Evolutionary conservation across 2,888 invertebrate genomes (phyloP), one percentile per base, ranked within the genome.

Genomic region (Branchellion lobata): DNA sequence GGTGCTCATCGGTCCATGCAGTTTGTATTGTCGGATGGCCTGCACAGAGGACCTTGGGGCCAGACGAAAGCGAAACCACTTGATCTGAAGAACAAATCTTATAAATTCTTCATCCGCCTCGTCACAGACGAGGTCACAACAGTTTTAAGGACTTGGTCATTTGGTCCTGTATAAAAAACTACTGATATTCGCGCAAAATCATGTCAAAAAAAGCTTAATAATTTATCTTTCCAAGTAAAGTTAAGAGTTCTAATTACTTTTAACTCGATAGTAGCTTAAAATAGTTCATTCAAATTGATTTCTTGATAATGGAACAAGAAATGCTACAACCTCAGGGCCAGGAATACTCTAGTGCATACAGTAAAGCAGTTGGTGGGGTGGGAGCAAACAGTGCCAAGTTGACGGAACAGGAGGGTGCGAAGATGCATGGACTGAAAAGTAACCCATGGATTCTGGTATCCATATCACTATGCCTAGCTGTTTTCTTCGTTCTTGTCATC

Each of bases 321-420:
- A 40, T 40, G 5, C 40, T 8, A 40, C 40, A 40, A 40, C 40
- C 40, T 14, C 61, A 73, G 73, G 73, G 73, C 2, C 11, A 57
- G 11, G 77, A 77, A n/a, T 65, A 33, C 24, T 77, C 77, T 5
- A 77, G 77, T 36, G 77, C 57, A 34, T 77, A 77, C 77, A 77
- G 77, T 34, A 0, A 33, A 31, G n/a, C 65, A 2, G 33, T 77
- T 5, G 77, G 36, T 18, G 33, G 29, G 11, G 18, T n/a, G 1
- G 21, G 40, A 1, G 11, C 18, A 24, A n/a, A 73, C 0, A n/a
- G 36, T 73, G 47, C 34, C 18, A 73, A 36, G 24, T n/a, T 73
- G 36, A 1, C 73, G 24, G n/a, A 33, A 34, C 11, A n/a, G 40
- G 40, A 5, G 47, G 47, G 21, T 29, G 8, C 29, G 71, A 29